A percentile compares a stretch with the other conserved stretches of the same genome.
Conservation (phyloP, 2,113 vertebrate genomes). For the Plecturocebus donacophilus region DNA sequence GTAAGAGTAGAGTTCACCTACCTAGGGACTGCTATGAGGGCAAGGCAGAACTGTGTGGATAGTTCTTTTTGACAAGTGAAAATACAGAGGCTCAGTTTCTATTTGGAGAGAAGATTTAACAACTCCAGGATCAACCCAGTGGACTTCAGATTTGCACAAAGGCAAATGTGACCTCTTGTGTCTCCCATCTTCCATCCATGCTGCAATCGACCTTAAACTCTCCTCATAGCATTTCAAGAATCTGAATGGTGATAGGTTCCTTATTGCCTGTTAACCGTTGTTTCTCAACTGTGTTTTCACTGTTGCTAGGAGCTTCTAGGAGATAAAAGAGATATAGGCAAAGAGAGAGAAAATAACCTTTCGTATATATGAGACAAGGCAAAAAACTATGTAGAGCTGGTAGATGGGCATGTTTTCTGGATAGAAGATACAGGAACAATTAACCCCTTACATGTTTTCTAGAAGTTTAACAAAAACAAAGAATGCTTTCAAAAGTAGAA, state of each 20-base stretch:
- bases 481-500: neutral
- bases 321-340: neutral
- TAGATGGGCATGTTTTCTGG: neutral
- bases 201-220: neutral
- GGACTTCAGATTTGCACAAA: neutral
- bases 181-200: neutral
- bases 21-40: neutral
- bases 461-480: neutral
- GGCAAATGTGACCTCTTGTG: neutral
- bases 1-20: neutral
- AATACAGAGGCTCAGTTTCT: neutral
- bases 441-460: neutral
- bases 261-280: neutral
- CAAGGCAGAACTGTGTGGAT: neutral
- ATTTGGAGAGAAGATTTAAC: neutral
- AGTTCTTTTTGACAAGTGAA: neutral
- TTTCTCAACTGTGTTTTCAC: neutral
- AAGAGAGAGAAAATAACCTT: neutral
- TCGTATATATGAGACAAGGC: neutral
- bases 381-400: neutral
- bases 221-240: neutral
- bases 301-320: neutral
- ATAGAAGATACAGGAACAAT: neutral
- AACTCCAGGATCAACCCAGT: neutral
- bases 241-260: neutral